These are phyloP conservation scores for Acromyrmex charruanus DNA, from an alignment of 1,140 invertebrate species.

Conservation along the genomic window DNA sequence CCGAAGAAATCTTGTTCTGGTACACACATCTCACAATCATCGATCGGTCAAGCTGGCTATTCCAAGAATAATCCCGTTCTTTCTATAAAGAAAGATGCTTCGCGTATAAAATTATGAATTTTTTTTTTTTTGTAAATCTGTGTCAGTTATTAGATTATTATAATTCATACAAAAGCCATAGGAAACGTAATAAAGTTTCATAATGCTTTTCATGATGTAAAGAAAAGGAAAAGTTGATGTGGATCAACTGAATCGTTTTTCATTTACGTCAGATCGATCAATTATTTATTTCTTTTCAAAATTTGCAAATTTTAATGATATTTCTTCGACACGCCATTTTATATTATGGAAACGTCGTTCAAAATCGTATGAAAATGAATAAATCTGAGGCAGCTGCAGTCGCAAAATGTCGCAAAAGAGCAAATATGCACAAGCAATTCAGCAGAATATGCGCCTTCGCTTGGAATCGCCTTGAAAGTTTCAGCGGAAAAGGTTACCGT, in stretches of 20 bases:
- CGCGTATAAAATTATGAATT: neutral
- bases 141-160: neutral
- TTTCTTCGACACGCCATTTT: neutral
- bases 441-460: constrained; percentile 9
- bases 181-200: neutral
- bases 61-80: neutral
- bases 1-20: constrained; percentile 40
- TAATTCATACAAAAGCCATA: neutral
- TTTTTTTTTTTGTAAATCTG: neutral
- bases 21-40: constrained; percentile 23
- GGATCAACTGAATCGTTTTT: neutral
- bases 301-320: neutral
- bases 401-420: constrained; percentile 14
- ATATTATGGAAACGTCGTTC: neutral
- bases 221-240: neutral
- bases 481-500: constrained; percentile 48
- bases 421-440: neutral
- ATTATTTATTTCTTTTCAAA: neutral
- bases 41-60: neutral
- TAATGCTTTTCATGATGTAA: neutral
- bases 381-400: neutral
- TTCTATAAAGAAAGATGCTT: neutral
- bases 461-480: constrained; percentile 56
- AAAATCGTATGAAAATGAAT: constrained; percentile 12
- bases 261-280: neutral